Evolutionary conservation across 2,797 vertebrate genomes (phyloP), one percentile per base, ranked within the genome.

Genomic region (Helicolenus hilgendorfi): DNA sequence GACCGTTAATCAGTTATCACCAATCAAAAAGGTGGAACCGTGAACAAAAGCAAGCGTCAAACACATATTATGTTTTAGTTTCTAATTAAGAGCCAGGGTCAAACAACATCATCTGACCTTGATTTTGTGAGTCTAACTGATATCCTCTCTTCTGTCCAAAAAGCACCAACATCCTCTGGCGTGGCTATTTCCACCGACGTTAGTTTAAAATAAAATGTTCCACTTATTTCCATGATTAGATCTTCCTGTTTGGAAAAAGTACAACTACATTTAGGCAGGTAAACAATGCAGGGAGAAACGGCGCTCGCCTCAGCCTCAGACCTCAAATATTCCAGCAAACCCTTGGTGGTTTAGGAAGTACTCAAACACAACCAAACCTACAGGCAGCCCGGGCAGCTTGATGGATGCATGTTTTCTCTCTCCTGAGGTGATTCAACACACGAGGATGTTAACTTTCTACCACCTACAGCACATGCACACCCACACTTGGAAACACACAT

Each of bases 371-470:
- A 91, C 69, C 77, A 69, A 86, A 85, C 45, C 75, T 83, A 65
- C 62, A 58, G 91, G 87, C 80, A 80, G 59, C 63, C 58, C 4
- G 35, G 58, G 22, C 63, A 24, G 55, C 26, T 31, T 91, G 92
- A 93, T 62, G 73, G 79, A 93, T 90, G 89, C 69, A n/a, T 70
- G 76, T 91, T 89, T 87, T 89, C 79, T 77, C 76, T 87, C 80
- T 75, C 33, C 3, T 65, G 82, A 69, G 68, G 88, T 67, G 75
- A 67, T 55, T 89, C 70, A 73, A 73, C 72, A 62, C 84, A 86
- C 13, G 2, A 80, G 80, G 72, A 92, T 74, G 91, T 93, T 92
- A 92, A 85, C 82, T 89, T 76, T 45, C 41, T 85, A 86, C 92
- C 80, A 77, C 89, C 87, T 89, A 84, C 85, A 84, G 81, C 80